These are phyloP conservation scores for Torymus tubicola DNA, from an alignment of 2,888 invertebrate genomes.

Conservation along the genomic window DNA sequence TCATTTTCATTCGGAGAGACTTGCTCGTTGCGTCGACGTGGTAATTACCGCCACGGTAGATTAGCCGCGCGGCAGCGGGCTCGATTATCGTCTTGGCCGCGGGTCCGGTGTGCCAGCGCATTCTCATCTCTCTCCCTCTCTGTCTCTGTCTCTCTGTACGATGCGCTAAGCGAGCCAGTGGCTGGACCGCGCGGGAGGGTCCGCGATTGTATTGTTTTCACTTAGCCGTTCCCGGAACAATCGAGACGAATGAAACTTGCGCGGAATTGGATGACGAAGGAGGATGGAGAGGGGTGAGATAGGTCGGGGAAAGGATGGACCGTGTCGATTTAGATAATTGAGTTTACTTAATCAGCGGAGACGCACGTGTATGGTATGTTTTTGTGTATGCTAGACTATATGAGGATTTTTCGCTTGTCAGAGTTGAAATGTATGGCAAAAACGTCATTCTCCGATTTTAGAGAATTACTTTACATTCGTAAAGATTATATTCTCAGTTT, in stretches of 20 bases:
- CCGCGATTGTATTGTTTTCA: conserved; percentile 54
- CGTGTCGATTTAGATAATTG: conserved; percentile 58
- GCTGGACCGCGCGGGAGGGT: background rate
- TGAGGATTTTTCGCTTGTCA: conserved; percentile 27
- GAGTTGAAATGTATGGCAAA: background rate
- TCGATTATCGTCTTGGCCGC: too few species aligned
- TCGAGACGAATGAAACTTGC: conserved; percentile 49
- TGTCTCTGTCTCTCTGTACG: conserved; percentile 18
- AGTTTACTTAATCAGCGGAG: conserved; percentile 51
- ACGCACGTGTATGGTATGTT: too few species aligned
- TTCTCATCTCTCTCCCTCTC: conserved; percentile 37
- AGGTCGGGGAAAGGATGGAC: background rate
- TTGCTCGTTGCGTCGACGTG: conserved; percentile 58
- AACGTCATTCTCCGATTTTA: background rate
- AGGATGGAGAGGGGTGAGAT: background rate
- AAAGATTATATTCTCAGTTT: too few species aligned
- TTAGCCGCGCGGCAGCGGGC: conserved; percentile 33
- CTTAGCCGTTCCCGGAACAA: conserved; percentile 52
- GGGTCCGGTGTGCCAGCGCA: conserved; percentile 24
- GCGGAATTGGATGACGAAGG: conserved; percentile 39
- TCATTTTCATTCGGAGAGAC: conserved; percentile 63
- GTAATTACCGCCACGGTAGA: conserved; percentile 61
- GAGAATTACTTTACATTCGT: too few species aligned
- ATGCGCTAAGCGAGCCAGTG: conserved; percentile 31
- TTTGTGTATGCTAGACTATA: too few species aligned